Evolutionary conservation across 2,797 vertebrate genomes (phyloP).

Genomic region (Sebastes taczanowskii): DNA sequence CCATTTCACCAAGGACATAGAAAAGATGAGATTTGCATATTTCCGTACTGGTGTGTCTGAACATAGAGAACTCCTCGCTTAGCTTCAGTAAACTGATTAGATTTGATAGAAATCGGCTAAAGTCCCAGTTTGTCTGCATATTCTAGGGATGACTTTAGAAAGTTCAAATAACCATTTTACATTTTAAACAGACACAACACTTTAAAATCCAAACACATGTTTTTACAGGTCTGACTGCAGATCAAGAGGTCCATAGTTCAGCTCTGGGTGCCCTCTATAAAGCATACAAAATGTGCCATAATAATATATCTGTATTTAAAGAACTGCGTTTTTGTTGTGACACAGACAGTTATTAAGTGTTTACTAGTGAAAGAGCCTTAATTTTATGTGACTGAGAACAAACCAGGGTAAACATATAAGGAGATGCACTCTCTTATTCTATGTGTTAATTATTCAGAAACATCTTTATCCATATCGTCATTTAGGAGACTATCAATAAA

Average conservation of each 20-base stretch:
- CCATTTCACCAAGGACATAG: background rate
- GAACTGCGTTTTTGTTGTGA: too few relatives aligned
- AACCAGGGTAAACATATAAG: too few relatives aligned
- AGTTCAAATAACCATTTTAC: background rate
- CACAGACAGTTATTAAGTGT: too few relatives aligned
- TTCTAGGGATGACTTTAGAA: background rate
- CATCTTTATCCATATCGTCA: too few relatives aligned
- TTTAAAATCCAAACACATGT: background rate
- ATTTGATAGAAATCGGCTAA: background rate
- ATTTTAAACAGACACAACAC: background rate
- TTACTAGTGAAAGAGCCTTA: too few relatives aligned
- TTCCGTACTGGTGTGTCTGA: background rate
- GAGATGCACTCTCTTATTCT: too few relatives aligned
- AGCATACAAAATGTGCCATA: too few relatives aligned
- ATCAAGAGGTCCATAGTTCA: constrained; percentile 63
- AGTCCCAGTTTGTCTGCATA: background rate
- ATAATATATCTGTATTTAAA: too few relatives aligned
- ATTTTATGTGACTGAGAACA: too few relatives aligned
- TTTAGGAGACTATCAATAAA: too few relatives aligned
- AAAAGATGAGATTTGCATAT: background rate
- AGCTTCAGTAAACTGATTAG: background rate
- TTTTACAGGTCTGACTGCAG: constrained; percentile 48
- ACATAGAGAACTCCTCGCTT: background rate
- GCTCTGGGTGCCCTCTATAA: constrained; percentile 44
- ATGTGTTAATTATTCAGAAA: too few relatives aligned